Evolutionary conservation across 2,797 vertebrate genomes (phyloP), one percentile per base, ranked within the genome.

Genomic region (Falco columbarius): DNA sequence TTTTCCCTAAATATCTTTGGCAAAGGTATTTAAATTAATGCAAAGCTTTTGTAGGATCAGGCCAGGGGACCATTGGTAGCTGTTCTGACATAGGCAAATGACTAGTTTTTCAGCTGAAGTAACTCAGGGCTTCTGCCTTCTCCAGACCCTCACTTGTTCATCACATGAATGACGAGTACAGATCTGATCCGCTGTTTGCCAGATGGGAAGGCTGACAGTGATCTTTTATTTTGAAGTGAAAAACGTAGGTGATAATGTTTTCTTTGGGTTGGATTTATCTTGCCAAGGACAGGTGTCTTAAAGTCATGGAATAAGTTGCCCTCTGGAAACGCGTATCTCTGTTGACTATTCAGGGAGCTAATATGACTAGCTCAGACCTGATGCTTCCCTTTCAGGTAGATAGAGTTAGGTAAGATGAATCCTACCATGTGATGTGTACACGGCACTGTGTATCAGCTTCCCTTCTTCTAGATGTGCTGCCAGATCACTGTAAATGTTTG

Each of bases 371-470:
- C 67, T 58, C 70, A 74, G 95, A 91, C 18, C 71, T 44, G 91
- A 34, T 54, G 87, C 95, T 93, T 95, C 56, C 61, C 89, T 96
- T 91, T 95, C 96, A 93, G 92, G 85, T 96, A 51, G 96, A 92
- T 92, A 92, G 94, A 58, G 79, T 90, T 83, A 86, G 92, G 96
- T 97, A 97, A 97, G 91, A 90, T 91, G 96, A 97, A 89, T 96
- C 96, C 96, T 93, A 38, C 81, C 84, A 9, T 10, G 77, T 74
- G 93, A 67, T 61, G 67, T 32, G 54, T 46, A 42, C 74, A 19
- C 3, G 3, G 92, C 71, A 36, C 89, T 77, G 61, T 17, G 79
- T 96, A 14, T 95, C 96, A 91, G 72, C 94, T 85, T 87, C 86
- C 66, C 0, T 2, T 20, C 81, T 85, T 65, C 71, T 82, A 49